Base-by-base conservation (phyloP, 2,113 vertebrate genomes). In the Leucosticte australis region DNA sequence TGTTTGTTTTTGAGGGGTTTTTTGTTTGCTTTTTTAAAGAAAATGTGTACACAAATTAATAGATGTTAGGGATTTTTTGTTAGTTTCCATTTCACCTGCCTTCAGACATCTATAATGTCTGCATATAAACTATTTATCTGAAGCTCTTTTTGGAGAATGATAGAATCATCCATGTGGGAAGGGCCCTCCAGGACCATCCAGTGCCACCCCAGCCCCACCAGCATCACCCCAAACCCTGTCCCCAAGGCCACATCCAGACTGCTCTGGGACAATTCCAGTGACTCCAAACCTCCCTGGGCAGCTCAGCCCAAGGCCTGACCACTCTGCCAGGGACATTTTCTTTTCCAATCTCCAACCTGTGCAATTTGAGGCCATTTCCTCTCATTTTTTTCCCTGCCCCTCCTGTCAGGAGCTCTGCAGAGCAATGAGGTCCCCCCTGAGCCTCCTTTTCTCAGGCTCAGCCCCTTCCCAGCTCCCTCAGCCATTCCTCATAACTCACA, bases 181-280 rank as follows among this genome's bases (percentile, higher is more conserved):
- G 26, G 37, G 31, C 6, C 26, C 17, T 3, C 0, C 5, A 57
- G 30, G 42, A 6, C 1, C 49, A 8, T 0, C n/a, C 75, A 70
- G 56, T 12, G 3, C 22, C 74, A 33, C 9, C 49, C 42, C 47
- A 78, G 74, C 2, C 0, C 0, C 64, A 47, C 3, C 74, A 79
- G 15, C 42, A 49, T 2, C 49, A 41, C 26, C 56, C 76, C 67
- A 42, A 71, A 5, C 3, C 31, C 27, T 50, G 57, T 73, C 76
- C 85, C 41, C 67, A 71, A 14, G 42, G 65, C 65, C 75, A 80
- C 75, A 31, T 15, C 42, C 57, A 56, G 49, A 10, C 57, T 22
- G 0, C 14, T 64, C n/a, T 11, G 5, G n/a, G 10, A 23, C 57
- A 59, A 15, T 59, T 15, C 33, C 57, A 37, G 23, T 8, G 57